A percentile compares a stretch with the other conserved stretches of the same genome.
These are phyloP conservation scores for Prorops nasuta DNA, from an alignment of 1,140 invertebrate species.

Conservation along the genomic window DNA sequence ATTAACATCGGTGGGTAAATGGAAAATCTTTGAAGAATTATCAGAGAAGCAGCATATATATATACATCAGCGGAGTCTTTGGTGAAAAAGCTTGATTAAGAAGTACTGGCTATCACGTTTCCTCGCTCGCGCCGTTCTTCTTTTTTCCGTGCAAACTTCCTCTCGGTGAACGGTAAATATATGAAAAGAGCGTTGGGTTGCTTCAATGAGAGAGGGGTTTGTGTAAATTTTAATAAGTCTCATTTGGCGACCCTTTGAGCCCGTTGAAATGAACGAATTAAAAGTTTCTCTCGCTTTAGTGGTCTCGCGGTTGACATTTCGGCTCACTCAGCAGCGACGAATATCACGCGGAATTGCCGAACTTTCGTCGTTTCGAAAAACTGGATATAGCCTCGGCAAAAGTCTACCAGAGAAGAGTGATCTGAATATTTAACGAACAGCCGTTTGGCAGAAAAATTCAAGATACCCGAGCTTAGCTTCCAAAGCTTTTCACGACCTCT, in stretches of 20 bases:
- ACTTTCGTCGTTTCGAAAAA: constrained; percentile 43
- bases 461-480: too few species aligned
- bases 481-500: too few species aligned
- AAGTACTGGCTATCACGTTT: background rate
- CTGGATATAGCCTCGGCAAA: too few species aligned
- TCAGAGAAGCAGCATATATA: background rate
- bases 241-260: constrained; percentile 47
- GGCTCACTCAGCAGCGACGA: constrained; percentile 21
- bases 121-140: background rate
- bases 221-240: constrained; percentile 52
- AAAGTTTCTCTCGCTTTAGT: constrained; percentile 50
- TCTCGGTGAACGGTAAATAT: background rate
- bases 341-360: constrained; percentile 37
- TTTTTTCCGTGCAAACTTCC: background rate
- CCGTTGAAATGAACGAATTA: constrained; percentile 50
- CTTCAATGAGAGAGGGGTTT: constrained; percentile 7
- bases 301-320: constrained; percentile 52
- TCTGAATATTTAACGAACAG: too few species aligned
- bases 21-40: too few species aligned
- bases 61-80: background rate
- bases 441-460: too few species aligned
- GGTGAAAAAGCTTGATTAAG: background rate
- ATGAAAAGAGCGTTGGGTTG: constrained; percentile 2
- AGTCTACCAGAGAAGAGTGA: too few species aligned
- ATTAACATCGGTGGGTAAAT: background rate